Evolutionary conservation across 2,113 vertebrate species (phyloP), one percentile per base, ranked within the genome.

Genomic region (Bostrychus sinensis): DNA sequence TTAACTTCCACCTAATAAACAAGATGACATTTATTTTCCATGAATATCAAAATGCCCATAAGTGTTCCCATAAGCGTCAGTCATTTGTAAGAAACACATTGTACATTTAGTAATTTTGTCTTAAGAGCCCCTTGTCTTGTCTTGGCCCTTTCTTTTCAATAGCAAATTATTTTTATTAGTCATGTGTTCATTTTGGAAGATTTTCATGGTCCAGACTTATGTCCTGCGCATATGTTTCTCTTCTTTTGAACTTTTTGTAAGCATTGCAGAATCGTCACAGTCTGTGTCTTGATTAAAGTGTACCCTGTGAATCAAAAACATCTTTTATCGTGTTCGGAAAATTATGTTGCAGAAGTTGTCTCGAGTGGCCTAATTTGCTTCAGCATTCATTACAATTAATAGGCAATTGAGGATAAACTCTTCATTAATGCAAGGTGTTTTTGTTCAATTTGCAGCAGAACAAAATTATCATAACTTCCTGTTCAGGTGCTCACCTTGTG

Each of bases 381-480:
- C 36, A 60, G 73, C 30, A 34, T 67, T 23, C 26, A 59, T 62
- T 42, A 46, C 73, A 72, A 84, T 87, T 69, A 79, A 75, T n/a
- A 62, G 10, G 26, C 60, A 83, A 86, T 72, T 75, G 51, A 87
- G 56, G 56, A 64, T 13, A 71, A 74, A 76, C 32, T 37, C 39
- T 56, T 58, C 63, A 77, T 64, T 82, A 73, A 74, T 17, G 34
- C 53, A 51, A 59, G 62, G 79, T 78, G 32, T 70, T 50, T 70
- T 56, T 67, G 32, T 65, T 51, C 77, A 68, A 66, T 71, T 75
- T 62, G 77, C 58, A 55, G 51, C 30, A 55, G 42, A 58, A 65
- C 66, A 72, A 45, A 63, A 83, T 83, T 51, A 86, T 72, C 53
- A 56, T 75, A 77, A 77, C 72, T 72, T 72, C 22, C 36, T 45